Evolutionary conservation across 2,888 invertebrate species (phyloP).

Genomic region (Thecophora atra): DNA sequence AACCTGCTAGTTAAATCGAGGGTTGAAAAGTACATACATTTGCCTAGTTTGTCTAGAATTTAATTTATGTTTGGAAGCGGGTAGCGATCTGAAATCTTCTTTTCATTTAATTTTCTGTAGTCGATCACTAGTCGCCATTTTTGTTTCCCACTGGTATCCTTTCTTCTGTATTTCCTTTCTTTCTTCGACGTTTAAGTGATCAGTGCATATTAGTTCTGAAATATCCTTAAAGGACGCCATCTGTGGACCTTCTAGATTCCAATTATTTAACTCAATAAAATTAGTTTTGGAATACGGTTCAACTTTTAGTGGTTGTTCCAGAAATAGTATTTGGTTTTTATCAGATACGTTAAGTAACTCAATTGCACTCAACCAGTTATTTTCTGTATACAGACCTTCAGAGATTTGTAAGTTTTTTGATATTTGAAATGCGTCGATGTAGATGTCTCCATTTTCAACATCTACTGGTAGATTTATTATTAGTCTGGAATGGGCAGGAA

Average conservation of each 20-base stretch:
- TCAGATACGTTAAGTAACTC: no score
- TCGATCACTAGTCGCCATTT: conserved; percentile 38
- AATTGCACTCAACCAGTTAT: conserved; percentile 21
- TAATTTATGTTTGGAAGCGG: conserved; percentile 30
- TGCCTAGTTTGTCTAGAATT: conserved; percentile 32
- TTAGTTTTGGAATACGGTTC: no score
- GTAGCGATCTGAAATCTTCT: conserved; percentile 24
- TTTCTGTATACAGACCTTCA: conserved; percentile 1
- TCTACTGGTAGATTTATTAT: conserved; percentile 33
- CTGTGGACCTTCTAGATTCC: no score
- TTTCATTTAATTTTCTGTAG: conserved; percentile 34
- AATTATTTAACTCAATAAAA: no score
- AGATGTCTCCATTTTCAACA: conserved; percentile 1
- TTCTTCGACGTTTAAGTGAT: background rate
- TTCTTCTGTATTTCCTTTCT: conserved; percentile 1
- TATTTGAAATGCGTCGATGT: no score
- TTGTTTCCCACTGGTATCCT: conserved; percentile 24
- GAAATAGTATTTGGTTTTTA: no score
- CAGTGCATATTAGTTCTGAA: background rate
- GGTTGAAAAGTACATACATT: conserved; percentile 25
- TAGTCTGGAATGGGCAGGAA: conserved; percentile 24
- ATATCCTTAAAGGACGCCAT: no score
- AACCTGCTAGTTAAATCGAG: conserved; percentile 53
- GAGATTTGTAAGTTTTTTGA: no score
- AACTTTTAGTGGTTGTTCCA: no score